Evolutionary conservation across 2,113 vertebrate species (phyloP).

Genomic region (Scophthalmus maximus): DNA sequence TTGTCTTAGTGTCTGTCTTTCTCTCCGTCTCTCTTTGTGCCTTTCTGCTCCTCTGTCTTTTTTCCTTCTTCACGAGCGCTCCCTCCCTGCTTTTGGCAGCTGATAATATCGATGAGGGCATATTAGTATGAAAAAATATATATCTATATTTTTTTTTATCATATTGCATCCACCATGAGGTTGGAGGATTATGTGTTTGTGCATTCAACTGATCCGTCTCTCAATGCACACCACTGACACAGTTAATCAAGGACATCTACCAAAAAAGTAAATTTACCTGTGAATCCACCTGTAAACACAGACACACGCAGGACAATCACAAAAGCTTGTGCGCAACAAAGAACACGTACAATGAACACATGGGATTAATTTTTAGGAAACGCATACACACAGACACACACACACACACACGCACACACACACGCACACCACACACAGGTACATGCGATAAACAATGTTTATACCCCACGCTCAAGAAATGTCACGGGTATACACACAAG

Average conservation of each 20-base stretch:
- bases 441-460: slow-evolving; percentile 55
- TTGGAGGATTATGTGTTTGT: slow-evolving; percentile 62
- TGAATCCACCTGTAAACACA: slow-evolving; percentile 28
- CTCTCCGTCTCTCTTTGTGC: slow-evolving; percentile 14
- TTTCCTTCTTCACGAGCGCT: neutral
- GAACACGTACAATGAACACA: slow-evolving; percentile 6
- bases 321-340: neutral
- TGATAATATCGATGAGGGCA: slow-evolving; percentile 60
- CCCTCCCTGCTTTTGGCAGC: slow-evolving; percentile 46
- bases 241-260: slow-evolving; percentile 62
- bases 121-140: slow-evolving; percentile 53
- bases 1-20: slow-evolving; percentile 52
- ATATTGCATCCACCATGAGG: slow-evolving; percentile 49
- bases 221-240: slow-evolving; percentile 44
- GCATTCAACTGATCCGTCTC: slow-evolving; percentile 48
- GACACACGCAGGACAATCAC: neutral
- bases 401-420: slow-evolving; percentile 3
- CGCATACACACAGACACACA: slow-evolving; percentile 2
- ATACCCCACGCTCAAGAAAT: slow-evolving; percentile 59
- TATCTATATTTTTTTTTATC: too few species aligned
- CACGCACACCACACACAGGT: slow-evolving; percentile 21
- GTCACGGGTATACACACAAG: slow-evolving; percentile 64
- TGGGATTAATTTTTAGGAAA: neutral
- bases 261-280: slow-evolving; percentile 28
- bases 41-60: slow-evolving; percentile 8